Base-by-base conservation (phyloP, 2,888 invertebrate species). In the Cephus runcator region DNA sequence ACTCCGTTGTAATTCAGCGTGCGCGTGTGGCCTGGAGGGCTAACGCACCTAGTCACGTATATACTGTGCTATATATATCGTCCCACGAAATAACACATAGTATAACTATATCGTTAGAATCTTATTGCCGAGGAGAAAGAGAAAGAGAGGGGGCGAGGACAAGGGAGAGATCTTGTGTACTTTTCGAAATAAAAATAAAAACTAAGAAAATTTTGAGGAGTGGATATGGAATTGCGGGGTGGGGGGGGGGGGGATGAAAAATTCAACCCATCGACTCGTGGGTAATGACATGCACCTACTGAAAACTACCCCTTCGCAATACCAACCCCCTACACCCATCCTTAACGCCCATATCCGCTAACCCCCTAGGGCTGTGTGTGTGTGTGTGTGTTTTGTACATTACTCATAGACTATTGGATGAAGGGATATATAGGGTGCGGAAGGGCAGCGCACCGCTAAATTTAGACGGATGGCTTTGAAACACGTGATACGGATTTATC, bases 1-100 rank as follows among this genome's bases (percentile, higher is more conserved):
- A 85, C 85, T 84, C 86, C 81, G 85, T 83, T 86, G 83, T 83
- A 84, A 82, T 85, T 83, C 82, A 75, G 71, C 78, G 79, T 56
- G 80, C 84, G 81, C 80, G 82, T 79, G 82, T 77, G 80, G 69
- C 68, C 68, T 23, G 71, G 31, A 71, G 71, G 56, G 23, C 56
- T 56, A 56, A 76, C 75, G 69, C 69, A 76, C 69, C 34, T 71
- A 71, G 33, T 31, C 15, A 34, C 71, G 71, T 71, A 71, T 71
- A 71, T 34, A 34, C 71, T 1, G 31, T 3, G 31, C 6, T 56
- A 23, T 56, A 56, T 56, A 23, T 40, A 40, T 40, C 6, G 40
- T 40, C 6, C 40, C 23, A 40, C 40, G 6, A 23, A 15, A 40
- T 40, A 40, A 40, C 15, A 15, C 15, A 40, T 3, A 12, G 35